Evolutionary conservation across 2,888 invertebrate genomes (phyloP).

Genomic region (Liopterus haemorrhoidalis): DNA sequence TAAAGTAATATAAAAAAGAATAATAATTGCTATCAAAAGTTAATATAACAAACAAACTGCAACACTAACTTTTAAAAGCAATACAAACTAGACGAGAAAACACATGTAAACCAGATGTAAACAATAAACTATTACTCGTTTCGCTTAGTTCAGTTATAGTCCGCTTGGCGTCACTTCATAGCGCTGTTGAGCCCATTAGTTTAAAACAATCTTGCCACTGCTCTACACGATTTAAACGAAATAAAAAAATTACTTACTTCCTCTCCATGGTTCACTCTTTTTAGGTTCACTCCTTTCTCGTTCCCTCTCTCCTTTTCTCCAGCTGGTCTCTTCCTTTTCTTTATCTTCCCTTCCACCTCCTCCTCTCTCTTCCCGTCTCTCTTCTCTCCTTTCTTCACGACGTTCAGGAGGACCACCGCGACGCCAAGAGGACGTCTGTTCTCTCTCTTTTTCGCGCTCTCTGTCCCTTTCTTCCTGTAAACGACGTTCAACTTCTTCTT

Average conservation of each 20-base stretch:
- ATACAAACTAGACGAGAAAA: no score
- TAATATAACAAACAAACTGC: no score
- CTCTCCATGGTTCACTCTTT: constrained; percentile 37
- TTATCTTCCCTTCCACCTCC: neutral
- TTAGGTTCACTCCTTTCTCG: constrained; percentile 27
- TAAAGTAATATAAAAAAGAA: no score
- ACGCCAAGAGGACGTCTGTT: constrained; percentile 32
- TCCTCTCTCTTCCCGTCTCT: neutral
- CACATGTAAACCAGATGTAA: no score
- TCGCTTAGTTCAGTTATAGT: no score
- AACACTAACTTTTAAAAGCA: no score
- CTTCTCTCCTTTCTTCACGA: neutral
- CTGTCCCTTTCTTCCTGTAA: constrained; percentile 50
- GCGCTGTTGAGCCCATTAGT: no score
- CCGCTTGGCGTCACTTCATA: no score
- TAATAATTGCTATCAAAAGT: no score
- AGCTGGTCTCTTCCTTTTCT: constrained; percentile 12
- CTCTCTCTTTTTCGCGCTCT: constrained; percentile 33
- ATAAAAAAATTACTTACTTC: constrained; percentile 30
- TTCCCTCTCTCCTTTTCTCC: constrained; percentile 10
- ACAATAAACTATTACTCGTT: no score
- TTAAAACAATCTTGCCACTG: no score
- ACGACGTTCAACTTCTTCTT: constrained; percentile 65
- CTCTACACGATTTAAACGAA: constrained; percentile 6
- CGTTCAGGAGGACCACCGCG: constrained; percentile 25